Evolutionary conservation across 2,113 vertebrate genomes (phyloP).

Genomic region (Ciconia stormi): DNA sequence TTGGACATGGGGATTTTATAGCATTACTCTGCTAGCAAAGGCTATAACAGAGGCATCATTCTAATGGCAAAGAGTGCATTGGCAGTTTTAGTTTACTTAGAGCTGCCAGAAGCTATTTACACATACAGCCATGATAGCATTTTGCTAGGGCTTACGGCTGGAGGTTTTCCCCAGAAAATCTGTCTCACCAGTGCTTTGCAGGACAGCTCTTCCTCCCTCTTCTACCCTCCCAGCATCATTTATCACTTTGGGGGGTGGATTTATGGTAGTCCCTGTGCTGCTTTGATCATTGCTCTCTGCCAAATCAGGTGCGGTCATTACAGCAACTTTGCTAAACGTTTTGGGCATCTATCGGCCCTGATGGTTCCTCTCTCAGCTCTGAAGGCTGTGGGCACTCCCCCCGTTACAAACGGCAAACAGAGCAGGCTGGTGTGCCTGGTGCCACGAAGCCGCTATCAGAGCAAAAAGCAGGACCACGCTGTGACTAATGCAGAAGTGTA

Average conservation of each 20-base stretch:
- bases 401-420: background rate
- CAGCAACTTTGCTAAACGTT: background rate
- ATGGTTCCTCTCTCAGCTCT: background rate
- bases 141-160: background rate
- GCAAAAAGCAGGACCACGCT: background rate
- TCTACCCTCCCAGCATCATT: background rate
- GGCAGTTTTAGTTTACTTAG: background rate
- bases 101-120: background rate
- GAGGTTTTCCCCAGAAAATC: background rate
- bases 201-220: background rate
- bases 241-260: background rate
- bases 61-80: background rate
- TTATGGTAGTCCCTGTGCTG: background rate
- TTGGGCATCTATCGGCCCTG: background rate
- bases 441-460: background rate
- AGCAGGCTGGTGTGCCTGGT: background rate
- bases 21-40: background rate
- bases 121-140: background rate
- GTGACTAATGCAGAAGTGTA: background rate
- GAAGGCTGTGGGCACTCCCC: no score
- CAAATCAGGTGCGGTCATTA: rapidly evolving
- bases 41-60: background rate
- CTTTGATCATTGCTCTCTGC: background rate
- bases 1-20: background rate
- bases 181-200: background rate